Percentiles rank a stretch among this genome's conserved stretches.
Conservation (phyloP, 2,797 vertebrate genomes). For the Neosalanx taihuensis region DNA sequence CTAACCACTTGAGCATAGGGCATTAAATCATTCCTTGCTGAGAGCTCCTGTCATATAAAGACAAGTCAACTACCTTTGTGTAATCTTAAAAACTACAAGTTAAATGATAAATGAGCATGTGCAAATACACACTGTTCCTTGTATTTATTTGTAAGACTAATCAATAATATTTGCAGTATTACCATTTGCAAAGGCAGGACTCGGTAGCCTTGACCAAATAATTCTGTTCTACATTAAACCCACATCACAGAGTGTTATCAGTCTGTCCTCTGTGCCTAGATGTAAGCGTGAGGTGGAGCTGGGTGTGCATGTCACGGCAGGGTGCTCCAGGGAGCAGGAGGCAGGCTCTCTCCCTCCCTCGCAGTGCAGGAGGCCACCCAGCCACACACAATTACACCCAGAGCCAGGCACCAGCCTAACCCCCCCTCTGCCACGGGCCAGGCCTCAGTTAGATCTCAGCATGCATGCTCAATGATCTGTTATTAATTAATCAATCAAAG, state of each 20-base stretch:
- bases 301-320: conserved; percentile 39
- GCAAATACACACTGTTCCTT: background rate
- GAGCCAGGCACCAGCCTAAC: conserved; percentile 44
- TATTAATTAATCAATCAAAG: conserved; percentile 62
- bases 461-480: conserved; percentile 56
- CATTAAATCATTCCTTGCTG: background rate
- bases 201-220: too few species aligned
- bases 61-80: background rate
- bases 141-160: too few species aligned
- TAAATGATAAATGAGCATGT: background rate
- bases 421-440: conserved; percentile 40
- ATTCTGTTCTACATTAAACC: conserved; percentile 2
- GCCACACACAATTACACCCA: conserved; percentile 55
- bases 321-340: conserved; percentile 44
- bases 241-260: conserved; percentile 36
- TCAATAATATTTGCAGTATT: too few species aligned
- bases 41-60: background rate
- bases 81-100: background rate
- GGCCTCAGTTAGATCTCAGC: conserved; percentile 51
- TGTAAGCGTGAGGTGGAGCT: conserved; percentile 36
- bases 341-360: conserved; percentile 33
- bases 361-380: conserved; percentile 39
- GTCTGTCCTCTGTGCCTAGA: conserved; percentile 34
- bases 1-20: conserved; percentile 15
- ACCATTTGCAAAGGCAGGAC: too few species aligned